Evolutionary conservation across 2,113 vertebrate species (phyloP).

Genomic region (Xiphias gladius): DNA sequence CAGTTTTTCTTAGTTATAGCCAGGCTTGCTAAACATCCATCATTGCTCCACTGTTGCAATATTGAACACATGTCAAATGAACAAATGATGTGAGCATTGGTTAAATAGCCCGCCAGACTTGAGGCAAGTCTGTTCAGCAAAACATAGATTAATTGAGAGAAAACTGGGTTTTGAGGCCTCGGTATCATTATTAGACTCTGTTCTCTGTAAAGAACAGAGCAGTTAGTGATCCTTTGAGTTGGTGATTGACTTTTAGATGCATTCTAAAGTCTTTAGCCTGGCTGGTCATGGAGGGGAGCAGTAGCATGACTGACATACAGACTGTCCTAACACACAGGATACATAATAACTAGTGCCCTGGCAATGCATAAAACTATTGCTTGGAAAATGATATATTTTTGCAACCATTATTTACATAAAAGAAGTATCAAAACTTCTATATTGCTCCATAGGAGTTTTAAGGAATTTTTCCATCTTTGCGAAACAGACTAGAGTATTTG

Average conservation of each 20-base stretch:
- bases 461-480: neutral
- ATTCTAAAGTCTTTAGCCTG: slow-evolving; percentile 40
- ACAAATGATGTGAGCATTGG: slow-evolving; percentile 43
- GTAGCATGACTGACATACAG: neutral
- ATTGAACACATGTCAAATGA: slow-evolving; percentile 46
- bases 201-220: slow-evolving; percentile 43
- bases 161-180: slow-evolving; percentile 52
- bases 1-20: slow-evolving; percentile 27
- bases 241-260: slow-evolving; percentile 64
- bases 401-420: neutral
- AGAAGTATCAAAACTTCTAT: neutral
- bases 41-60: slow-evolving; percentile 20
- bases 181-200: slow-evolving; percentile 40
- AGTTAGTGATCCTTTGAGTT: slow-evolving; percentile 55
- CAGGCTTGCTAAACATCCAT: slow-evolving; percentile 27
- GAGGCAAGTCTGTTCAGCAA: slow-evolving; percentile 14
- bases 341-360: neutral
- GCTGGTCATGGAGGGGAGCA: neutral
- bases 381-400: neutral
- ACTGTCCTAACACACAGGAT: slow-evolving; percentile 12
- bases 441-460: neutral
- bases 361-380: neutral
- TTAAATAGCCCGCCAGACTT: slow-evolving; percentile 28
- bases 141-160: slow-evolving; percentile 49
- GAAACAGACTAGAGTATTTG: neutral